A percentile compares a stretch with the other conserved stretches of the same genome.
Conservation (phyloP, 1,140 invertebrate species). For the Caerostris darwini region DNA sequence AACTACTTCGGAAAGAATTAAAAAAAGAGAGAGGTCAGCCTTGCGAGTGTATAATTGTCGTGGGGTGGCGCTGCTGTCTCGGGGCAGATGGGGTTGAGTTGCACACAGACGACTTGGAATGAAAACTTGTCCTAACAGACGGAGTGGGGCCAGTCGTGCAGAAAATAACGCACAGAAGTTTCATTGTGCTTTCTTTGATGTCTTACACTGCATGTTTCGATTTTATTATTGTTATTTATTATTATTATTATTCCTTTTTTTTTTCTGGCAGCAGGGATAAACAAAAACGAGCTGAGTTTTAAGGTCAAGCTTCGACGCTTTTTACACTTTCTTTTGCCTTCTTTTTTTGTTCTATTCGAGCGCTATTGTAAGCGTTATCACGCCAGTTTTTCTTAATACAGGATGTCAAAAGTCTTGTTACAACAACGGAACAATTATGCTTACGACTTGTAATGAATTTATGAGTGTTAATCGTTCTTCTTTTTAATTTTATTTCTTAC, state of each 20-base stretch:
- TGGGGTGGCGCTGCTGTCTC: slow-evolving; percentile 6
- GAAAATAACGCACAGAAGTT: slow-evolving; percentile 60
- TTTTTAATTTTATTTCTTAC: neutral
- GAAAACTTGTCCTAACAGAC: slow-evolving; percentile 46
- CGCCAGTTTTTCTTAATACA: slow-evolving; percentile 1
- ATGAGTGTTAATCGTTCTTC: neutral
- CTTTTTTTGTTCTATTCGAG: neutral
- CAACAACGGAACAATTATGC: slow-evolving; percentile 58
- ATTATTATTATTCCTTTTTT: neutral
- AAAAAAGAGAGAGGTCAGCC: slow-evolving; percentile 41
- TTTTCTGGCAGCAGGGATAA: slow-evolving; percentile 4
- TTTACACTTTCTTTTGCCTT: slow-evolving; percentile 44
- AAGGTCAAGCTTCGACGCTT: slow-evolving; percentile 62
- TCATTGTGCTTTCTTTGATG: slow-evolving; percentile 52
- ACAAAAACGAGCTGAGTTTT: slow-evolving; percentile 58
- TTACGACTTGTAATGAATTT: slow-evolving; percentile 45
- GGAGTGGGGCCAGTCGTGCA: slow-evolving; percentile 55
- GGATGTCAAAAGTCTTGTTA: slow-evolving; percentile 41
- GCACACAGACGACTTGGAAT: slow-evolving; percentile 6
- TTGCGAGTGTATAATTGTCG: slow-evolving; percentile 9
- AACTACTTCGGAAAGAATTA: slow-evolving; percentile 22
- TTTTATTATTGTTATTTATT: slow-evolving; percentile 20
- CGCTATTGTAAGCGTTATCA: slow-evolving; percentile 51
- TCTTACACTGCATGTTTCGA: slow-evolving; percentile 46
- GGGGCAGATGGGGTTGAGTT: slow-evolving; percentile 6